phyloP scores from a whole-genome alignment of 2,888 invertebrate genomes.

The Callinectes sapidus region DNA sequence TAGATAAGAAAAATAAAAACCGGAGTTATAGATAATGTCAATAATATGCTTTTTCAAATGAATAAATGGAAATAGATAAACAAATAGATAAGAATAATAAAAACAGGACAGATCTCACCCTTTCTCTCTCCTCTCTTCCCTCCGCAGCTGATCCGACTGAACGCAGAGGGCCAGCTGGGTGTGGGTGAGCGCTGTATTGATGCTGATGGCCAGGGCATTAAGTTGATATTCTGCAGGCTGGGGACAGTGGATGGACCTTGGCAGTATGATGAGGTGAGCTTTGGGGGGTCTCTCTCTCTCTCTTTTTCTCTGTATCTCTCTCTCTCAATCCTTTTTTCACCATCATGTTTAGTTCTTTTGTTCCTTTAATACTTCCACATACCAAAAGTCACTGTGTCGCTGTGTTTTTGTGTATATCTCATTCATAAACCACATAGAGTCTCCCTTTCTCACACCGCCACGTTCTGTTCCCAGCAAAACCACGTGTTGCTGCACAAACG shows the following conservation, averaged over 20 bases:
- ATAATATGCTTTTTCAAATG: no score
- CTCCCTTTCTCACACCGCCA: neutral
- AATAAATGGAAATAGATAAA: no score
- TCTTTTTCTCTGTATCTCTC: no score
- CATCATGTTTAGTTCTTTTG: no score
- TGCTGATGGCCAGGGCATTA: slow-evolving; percentile 89
- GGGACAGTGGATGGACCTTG: slow-evolving; percentile 97
- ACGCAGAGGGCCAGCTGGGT: slow-evolving; percentile 94
- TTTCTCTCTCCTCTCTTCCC: slow-evolving; percentile 59
- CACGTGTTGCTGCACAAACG: slow-evolving; percentile 85
- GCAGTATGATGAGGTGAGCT: slow-evolving; percentile 86
- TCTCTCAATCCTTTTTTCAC: no score
- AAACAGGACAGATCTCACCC: neutral
- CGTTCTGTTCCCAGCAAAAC: slow-evolving; percentile 77
- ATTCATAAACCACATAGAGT: neutral
- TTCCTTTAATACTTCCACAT: no score
- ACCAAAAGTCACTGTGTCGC: no score
- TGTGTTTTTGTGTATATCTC: no score
- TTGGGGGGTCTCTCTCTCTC: neutral
- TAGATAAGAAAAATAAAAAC: no score
- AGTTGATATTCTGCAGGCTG: slow-evolving; percentile 91
- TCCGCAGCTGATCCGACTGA: slow-evolving; percentile 87
- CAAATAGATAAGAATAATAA: no score
- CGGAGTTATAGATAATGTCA: no score
- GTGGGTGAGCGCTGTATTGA: slow-evolving; percentile 97